Base-by-base conservation (phyloP, 2,888 invertebrate species). In the Noctua janthina region DNA sequence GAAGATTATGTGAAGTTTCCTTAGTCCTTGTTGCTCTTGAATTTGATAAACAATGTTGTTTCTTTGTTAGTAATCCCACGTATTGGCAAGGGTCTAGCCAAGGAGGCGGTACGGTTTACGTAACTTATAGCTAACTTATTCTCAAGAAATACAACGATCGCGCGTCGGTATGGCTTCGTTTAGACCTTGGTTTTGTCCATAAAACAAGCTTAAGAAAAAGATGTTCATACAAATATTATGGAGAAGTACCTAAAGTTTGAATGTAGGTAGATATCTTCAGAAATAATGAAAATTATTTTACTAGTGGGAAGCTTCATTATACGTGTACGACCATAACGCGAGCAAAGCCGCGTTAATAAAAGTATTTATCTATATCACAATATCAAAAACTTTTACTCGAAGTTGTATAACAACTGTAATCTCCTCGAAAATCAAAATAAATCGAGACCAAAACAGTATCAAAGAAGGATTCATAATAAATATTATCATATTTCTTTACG, bases 391-490 rank as follows among this genome's bases (percentile, higher is more conserved):
- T 54, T 54, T 51, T 69, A 64, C 51, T 39, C 46, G 11, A 59
- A 59, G 64, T 54, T 74, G 1, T n/a, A 20, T 70, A 51, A 83
- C n/a, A 74, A 59, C 7, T 49, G 23, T 29, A 49, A 64, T 69
- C 39, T 66, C 35, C 56, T 15, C 29, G 4, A 62, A 77, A 43
- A 64, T 39, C n/a, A 69, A 76, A 83, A 76, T 68, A 74, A 80
- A 43, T 71, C 71, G 69, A 77, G 67, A 82, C n/a, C 59, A 66
- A 77, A 82, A 74, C 81, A 66, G 66, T 77, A 83, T 76, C 72
- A 78, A 74, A 76, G 56, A 80, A 84, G 73, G 82, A 89, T 84
- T 82, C 62, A 69, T 76, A 81, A 74, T 67, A 66, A 71, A 68
- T n/a, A 46, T 68, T 59, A 81, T 77, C 39, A 79, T 82, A 79